phyloP scores from a whole-genome alignment of 2,797 vertebrate genomes.

The Hippoglossus hippoglossus region DNA sequence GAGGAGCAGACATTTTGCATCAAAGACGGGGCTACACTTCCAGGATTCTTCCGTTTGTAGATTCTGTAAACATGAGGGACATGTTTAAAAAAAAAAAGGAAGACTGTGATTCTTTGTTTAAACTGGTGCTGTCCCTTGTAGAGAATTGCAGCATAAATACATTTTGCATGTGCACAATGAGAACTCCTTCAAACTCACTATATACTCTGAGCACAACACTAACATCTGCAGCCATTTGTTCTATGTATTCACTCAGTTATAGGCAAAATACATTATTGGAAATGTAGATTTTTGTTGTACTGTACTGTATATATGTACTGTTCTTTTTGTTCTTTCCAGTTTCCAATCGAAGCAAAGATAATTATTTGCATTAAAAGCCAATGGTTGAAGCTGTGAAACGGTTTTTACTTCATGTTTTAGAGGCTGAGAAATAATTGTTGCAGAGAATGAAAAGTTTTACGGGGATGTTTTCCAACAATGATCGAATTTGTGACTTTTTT shows the following conservation, averaged over 20 bases:
- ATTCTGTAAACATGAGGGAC: constrained; percentile 64
- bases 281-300: neutral
- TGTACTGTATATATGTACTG: neutral
- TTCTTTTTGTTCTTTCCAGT: neutral
- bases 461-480: neutral
- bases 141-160: constrained; percentile 13
- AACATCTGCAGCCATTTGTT: constrained; percentile 2
- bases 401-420: neutral
- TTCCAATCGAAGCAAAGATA: neutral
- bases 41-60: constrained; percentile 64
- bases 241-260: neutral
- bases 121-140: constrained; percentile 3
- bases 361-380: neutral
- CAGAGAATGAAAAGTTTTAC: neutral
- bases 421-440: neutral
- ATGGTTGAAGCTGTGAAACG: neutral
- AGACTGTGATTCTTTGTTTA: constrained; percentile 38
- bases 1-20: constrained; percentile 54
- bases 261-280: neutral
- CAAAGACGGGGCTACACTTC: constrained; percentile 58
- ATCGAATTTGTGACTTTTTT: neutral
- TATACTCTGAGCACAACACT: neutral
- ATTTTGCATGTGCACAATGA: neutral
- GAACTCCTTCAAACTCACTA: neutral
- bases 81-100: constrained; percentile 47